Conservation (phyloP, 1,140 invertebrate genomes). For the Branchinecta lindahli region DNA sequence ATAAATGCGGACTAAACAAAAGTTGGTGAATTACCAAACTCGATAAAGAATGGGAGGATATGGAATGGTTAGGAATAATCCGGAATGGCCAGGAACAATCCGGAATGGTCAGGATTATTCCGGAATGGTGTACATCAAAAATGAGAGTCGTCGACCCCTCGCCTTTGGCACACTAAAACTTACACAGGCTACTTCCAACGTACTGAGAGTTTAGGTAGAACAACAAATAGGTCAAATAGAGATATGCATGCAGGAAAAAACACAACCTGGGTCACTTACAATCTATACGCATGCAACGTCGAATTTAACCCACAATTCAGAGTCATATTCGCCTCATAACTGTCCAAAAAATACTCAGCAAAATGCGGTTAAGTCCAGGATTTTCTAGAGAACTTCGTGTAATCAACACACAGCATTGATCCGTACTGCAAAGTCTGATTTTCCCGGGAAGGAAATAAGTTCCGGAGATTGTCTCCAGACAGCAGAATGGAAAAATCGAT, state of each 20-base stretch:
- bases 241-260: not conserved
- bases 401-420: slow-evolving; percentile 3
- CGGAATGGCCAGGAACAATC: too few species aligned
- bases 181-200: not conserved
- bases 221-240: not conserved
- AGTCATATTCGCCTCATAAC: not conserved
- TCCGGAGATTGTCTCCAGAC: not conserved
- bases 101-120: too few species aligned
- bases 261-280: not conserved
- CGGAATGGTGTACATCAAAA: too few species aligned
- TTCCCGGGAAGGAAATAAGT: not conserved
- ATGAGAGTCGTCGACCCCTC: too few species aligned
- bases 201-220: not conserved
- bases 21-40: too few species aligned
- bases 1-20: too few species aligned
- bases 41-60: too few species aligned
- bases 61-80: too few species aligned
- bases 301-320: slow-evolving; percentile 3
- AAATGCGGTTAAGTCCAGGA: not conserved
- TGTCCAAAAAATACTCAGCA: not conserved
- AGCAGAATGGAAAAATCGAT: not conserved
- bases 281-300: slow-evolving; percentile 5
- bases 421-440: not conserved
- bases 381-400: not conserved
- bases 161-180: not conserved